Base-by-base conservation (phyloP, 2,113 vertebrate genomes). In the Struthidea cinerea region DNA sequence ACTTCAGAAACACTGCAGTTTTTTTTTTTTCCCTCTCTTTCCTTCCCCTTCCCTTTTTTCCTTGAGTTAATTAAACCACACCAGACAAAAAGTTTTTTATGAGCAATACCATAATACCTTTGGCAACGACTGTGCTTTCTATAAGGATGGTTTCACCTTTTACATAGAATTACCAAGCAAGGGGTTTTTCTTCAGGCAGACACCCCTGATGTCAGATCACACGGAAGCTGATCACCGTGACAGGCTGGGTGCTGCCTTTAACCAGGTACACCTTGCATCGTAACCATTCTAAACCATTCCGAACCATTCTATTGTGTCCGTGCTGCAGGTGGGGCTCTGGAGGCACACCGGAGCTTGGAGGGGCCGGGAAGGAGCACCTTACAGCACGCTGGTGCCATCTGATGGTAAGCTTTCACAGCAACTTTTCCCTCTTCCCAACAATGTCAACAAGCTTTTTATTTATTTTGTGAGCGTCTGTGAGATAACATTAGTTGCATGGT, bases 361-460 rank as follows among this genome's bases (percentile, higher is more conserved):
- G 15, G 32, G 39, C 50, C 3, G 2, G 61, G 74, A 21, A 3
- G 73, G 68, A 78, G 77, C 37, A 15, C 41, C 83, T 39, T 96
- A 92, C 69, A 93, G 97, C 87, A 93, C 92, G 1, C 69, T 84
- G 89, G 71, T 80, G 92, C 96, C 97, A 94, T 92, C 98, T 96
- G 97, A 98, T 8, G 98, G 98, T 98, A 96, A 88, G 94, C 23
- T 41, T 44, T 32, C 74, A 55, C 42, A 7, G 55, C n/a, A 52
- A 11, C 8, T 60, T 64, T 61, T 5, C 30, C 19, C 26, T 17
- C 37, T 37, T 94, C 26, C 60, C 16, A 11, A 26, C 56, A 9
- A 3, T 19, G 30, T 10, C 35, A 30, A 9, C 28, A 41, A 63
- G 22, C 42, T 68, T 93, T 57, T 59, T 3, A 22, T 74, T 76